Evolutionary conservation across 2,113 vertebrate genomes (phyloP), one percentile per base, ranked within the genome.

Genomic region (Telmatochromis brichardi): DNA sequence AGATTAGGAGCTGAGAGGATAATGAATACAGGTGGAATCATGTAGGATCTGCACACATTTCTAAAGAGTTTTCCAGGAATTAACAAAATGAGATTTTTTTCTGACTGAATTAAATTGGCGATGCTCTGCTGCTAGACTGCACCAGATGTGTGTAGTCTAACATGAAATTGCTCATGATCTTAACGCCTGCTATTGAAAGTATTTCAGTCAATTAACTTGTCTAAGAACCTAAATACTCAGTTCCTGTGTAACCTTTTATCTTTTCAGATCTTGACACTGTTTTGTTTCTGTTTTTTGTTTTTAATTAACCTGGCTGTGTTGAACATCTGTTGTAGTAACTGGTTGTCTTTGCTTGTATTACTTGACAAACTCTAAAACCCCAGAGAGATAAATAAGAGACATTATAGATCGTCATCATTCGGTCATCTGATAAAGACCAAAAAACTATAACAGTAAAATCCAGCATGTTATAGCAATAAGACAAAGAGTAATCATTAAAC

Each of bases 321-420:
- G 5, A 60, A 31, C 26, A 4, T 60, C 28, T 60, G 8, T 33
- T 17, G 1, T 60, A 17, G 57, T 58, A 33, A 12, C 33, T 13
- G 19, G 60, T 37, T 68, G 10, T 37, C 33, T 68, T 68, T 68
- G 63, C 63, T 40, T 68, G 55, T 31, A 37, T 68, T 1, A 37
- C 31, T 37, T 37, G 60, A 68, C 17, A 8, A 68, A 68, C 15
- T 0, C 31, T 65, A 65, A 35, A 65, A 65, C 33, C 63, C 33
- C 63, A 68, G 19, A 68, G 10, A 68, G 60, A 68, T 37, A 68
- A 68, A 37, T 21, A 37, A 37, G 33, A 68, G 11, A 37, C 19
- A 68, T 68, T 37, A 37, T 21, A 68, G 19, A 13, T 68, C 31
- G 0, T 35, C 28, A 63, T 63, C 58, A n/a, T 2, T 0, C 2